phyloP scores from a whole-genome alignment of 2,888 invertebrate genomes.

The Epinotia demarniana region DNA sequence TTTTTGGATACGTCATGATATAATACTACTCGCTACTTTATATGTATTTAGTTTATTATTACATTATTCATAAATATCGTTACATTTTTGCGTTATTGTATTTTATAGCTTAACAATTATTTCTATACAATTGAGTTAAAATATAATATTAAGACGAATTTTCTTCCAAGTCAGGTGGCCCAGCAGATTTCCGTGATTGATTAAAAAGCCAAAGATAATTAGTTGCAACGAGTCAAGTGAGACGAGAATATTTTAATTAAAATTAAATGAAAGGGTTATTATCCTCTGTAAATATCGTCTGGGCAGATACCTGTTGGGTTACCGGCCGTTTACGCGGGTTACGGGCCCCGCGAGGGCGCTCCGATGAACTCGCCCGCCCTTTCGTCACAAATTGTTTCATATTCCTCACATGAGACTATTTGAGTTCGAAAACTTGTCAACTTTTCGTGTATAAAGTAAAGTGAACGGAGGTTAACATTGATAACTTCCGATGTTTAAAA shows the following conservation, averaged over 20 bases:
- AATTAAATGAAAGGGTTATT: slow-evolving; percentile 22
- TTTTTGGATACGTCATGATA: no score
- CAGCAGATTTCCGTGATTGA: slow-evolving; percentile 20
- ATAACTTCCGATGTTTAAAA: not conserved
- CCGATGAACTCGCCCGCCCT: slow-evolving; percentile 47
- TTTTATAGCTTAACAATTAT: no score
- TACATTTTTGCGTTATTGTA: no score
- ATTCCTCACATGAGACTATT: slow-evolving; percentile 56
- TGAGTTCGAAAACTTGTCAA: slow-evolving; percentile 44
- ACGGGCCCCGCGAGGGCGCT: slow-evolving; percentile 58
- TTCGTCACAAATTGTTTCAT: slow-evolving; percentile 64
- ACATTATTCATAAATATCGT: no score
- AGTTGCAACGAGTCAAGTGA: not conserved
- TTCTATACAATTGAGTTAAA: no score
- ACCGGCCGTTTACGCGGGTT: slow-evolving; percentile 46
- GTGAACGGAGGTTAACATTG: slow-evolving; percentile 5
- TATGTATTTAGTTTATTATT: no score
- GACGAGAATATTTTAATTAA: not conserved
- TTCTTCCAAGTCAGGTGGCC: slow-evolving; percentile 7
- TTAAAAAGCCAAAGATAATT: slow-evolving; percentile 20
- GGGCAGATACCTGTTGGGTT: slow-evolving; percentile 36
- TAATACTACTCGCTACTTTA: no score
- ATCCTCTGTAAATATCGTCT: slow-evolving; percentile 27
- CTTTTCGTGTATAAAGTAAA: slow-evolving; percentile 12
- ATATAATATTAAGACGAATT: no score